These are phyloP conservation scores for Micromussa lordhowensis DNA, from an alignment of 92 coral and sea anemone genomes.

Conservation along the genomic window DNA sequence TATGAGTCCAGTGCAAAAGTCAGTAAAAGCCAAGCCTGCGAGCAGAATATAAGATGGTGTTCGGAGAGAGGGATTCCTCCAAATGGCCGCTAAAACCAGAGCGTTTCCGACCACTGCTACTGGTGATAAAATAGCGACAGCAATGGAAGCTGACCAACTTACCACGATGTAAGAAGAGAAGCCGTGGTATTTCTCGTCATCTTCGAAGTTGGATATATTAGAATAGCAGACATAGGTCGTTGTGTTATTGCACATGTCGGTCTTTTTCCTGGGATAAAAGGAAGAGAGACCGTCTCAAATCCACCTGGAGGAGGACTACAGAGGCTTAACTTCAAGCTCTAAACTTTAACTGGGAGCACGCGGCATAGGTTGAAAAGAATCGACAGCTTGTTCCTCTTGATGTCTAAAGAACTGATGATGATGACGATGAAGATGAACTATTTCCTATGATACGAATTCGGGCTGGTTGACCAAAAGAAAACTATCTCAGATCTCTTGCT, in stretches of 20 bases:
- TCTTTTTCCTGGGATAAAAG: neutral
- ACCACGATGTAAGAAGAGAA: neutral
- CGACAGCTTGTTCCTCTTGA: neutral
- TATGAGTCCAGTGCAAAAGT: slow-evolving; percentile 30
- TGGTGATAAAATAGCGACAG: slow-evolving; percentile 16
- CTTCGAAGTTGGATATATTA: neutral
- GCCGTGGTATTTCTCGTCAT: neutral
- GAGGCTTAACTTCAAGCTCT: neutral
- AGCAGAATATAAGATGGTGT: slow-evolving; percentile 46
- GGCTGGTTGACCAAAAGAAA: neutral
- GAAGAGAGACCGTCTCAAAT: neutral
- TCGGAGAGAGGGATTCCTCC: slow-evolving; percentile 24
- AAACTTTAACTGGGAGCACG: neutral
- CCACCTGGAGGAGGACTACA: neutral
- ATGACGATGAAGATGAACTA: no score
- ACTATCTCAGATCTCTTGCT: neutral
- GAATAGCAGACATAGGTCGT: neutral
- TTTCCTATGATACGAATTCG: neutral
- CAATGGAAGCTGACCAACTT: neutral
- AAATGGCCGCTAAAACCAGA: slow-evolving; percentile 26
- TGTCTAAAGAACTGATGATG: neutral
- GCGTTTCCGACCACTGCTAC: slow-evolving; percentile 28
- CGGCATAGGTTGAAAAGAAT: neutral
- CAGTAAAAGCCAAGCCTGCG: slow-evolving; percentile 33
- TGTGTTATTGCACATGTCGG: neutral